phyloP scores from a whole-genome alignment of 2,113 vertebrate species.

The Barnardius zonarius region DNA sequence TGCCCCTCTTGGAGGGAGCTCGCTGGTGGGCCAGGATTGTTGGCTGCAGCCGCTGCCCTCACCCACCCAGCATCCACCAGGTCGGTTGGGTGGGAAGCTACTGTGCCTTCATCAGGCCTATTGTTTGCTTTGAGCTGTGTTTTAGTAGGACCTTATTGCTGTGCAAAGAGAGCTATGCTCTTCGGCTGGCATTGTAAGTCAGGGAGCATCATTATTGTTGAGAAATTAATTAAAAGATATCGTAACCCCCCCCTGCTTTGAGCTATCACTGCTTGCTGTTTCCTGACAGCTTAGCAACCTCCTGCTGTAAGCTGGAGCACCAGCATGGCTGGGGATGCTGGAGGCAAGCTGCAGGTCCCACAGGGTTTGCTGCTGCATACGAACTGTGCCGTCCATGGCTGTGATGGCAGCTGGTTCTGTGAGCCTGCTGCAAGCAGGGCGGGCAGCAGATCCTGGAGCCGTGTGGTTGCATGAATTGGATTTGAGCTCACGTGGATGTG shows the following conservation, averaged over 20 bases:
- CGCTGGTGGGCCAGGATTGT: accelerated
- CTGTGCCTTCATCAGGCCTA: accelerated
- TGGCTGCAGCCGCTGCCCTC: not conserved
- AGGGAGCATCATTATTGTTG: not conserved
- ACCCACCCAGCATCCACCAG: accelerated
- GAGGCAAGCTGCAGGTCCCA: not conserved
- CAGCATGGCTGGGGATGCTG: not conserved
- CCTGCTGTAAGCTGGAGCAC: not conserved
- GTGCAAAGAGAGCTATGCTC: not conserved
- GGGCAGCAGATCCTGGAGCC: not conserved
- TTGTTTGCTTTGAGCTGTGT: not conserved
- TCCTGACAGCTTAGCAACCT: not conserved
- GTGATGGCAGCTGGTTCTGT: not conserved
- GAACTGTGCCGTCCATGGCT: no score
- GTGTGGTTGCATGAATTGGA: not conserved
- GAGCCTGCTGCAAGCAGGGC: not conserved
- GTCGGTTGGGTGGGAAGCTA: not conserved
- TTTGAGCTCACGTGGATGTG: not conserved
- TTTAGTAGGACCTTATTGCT: not conserved
- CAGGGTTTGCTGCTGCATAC: not conserved
- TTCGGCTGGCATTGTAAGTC: not conserved
- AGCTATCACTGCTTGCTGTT: not conserved
- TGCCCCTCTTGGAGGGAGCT: accelerated
- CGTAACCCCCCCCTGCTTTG: not conserved
- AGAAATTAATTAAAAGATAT: not conserved